Evolutionary conservation across 2,888 invertebrate species (phyloP).

Genomic region (Andrena hattorfiana): DNA sequence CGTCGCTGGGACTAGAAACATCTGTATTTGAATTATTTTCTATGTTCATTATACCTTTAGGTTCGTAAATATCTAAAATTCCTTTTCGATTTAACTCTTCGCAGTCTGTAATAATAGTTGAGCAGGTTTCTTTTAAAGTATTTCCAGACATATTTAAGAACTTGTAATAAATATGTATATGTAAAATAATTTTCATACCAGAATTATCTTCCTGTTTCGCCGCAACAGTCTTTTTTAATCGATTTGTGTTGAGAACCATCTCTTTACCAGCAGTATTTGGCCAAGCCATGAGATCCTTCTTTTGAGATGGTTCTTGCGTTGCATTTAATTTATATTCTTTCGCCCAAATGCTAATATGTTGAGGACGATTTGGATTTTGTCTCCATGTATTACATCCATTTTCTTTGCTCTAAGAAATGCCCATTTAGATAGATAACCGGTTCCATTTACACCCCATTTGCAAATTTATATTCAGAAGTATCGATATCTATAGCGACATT

Average conservation of each 20-base stretch:
- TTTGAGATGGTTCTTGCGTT: slow-evolving; percentile 26
- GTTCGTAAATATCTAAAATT: slow-evolving; percentile 67
- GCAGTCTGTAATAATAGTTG: slow-evolving; percentile 43
- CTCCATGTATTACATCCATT: slow-evolving; percentile 73
- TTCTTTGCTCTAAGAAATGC: slow-evolving; percentile 59
- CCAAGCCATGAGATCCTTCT: neutral
- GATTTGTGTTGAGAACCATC: slow-evolving; percentile 14
- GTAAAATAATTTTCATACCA: slow-evolving; percentile 16
- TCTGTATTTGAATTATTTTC: slow-evolving; percentile 27
- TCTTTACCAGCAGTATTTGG: slow-evolving; percentile 6
- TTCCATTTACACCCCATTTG: neutral
- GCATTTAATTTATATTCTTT: slow-evolving; percentile 69
- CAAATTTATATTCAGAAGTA: slow-evolving; percentile 3
- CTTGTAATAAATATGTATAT: neutral
- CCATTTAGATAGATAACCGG: slow-evolving; percentile 15
- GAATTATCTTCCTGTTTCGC: slow-evolving; percentile 14
- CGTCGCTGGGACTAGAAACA: slow-evolving; percentile 19
- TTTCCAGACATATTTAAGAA: neutral
- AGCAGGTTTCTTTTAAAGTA: neutral
- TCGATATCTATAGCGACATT: neutral
- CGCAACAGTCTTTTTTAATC: slow-evolving; percentile 12
- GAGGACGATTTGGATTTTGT: slow-evolving; percentile 53
- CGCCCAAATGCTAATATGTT: slow-evolving; percentile 86
- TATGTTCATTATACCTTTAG: slow-evolving; percentile 18
- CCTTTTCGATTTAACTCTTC: slow-evolving; percentile 55